Conservation (phyloP, 35 echinoderm and acorn worm genomes). For the Apostichopus japonicus region DNA sequence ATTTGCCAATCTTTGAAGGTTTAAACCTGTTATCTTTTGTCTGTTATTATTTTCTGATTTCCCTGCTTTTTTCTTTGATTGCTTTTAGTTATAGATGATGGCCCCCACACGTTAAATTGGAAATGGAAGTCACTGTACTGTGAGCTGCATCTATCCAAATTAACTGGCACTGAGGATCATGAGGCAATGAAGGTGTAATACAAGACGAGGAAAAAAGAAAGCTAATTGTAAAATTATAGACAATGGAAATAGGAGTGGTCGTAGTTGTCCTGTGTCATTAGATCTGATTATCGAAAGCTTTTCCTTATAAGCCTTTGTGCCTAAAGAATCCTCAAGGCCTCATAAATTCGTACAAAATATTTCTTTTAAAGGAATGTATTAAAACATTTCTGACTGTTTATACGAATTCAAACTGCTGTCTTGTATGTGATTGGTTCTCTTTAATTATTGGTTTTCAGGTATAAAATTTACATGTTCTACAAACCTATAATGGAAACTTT, state of each 20-base stretch:
- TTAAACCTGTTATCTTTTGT: neutral
- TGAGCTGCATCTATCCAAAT: neutral
- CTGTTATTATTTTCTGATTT: neutral
- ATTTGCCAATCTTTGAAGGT: neutral
- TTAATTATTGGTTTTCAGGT: too few species aligned
- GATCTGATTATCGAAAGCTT: neutral
- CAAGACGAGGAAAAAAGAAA: neutral
- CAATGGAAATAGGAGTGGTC: neutral
- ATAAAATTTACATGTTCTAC: too few species aligned
- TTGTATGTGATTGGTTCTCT: too few species aligned
- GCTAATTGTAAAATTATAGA: constrained; percentile 1
- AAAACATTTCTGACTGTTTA: too few species aligned
- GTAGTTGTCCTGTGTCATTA: neutral
- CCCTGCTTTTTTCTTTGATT: neutral
- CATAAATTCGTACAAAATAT: neutral
- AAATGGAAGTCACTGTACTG: neutral
- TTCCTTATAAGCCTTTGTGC: neutral
- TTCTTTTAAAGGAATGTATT: neutral
- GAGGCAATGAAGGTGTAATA: neutral
- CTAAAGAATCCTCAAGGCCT: neutral
- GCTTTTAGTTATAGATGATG: neutral
- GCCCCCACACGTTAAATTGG: neutral
- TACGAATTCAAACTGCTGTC: too few species aligned
- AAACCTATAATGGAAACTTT: too few species aligned
- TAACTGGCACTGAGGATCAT: neutral